phyloP scores from a whole-genome alignment of 2,797 vertebrate genomes.

The Sebastes variabilis region DNA sequence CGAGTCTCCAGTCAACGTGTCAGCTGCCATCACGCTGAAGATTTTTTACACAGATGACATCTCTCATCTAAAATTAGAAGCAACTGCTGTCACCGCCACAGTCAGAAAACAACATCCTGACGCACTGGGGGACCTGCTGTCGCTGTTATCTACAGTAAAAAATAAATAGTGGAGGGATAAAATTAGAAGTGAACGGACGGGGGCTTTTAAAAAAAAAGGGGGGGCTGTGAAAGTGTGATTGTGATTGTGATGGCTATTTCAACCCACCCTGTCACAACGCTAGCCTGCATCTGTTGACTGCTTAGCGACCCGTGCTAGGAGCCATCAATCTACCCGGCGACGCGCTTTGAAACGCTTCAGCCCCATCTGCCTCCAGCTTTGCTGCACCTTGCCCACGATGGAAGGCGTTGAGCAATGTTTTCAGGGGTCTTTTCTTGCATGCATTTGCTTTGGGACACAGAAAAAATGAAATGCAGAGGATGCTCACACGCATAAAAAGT shows the following conservation, averaged over 20 bases:
- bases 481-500: background rate
- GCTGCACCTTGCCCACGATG: conserved; percentile 28
- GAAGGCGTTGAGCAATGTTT: conserved; percentile 18
- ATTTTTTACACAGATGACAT: conserved; percentile 10
- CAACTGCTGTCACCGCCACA: conserved; percentile 13
- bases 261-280: conserved; percentile 46
- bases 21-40: conserved; percentile 30
- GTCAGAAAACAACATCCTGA: conserved; percentile 29
- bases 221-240: background rate
- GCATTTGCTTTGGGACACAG: conserved; percentile 2
- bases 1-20: conserved; percentile 45
- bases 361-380: conserved; percentile 50
- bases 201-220: background rate
- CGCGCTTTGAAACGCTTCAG: conserved; percentile 34
- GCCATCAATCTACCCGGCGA: conserved; percentile 59
- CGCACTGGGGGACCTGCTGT: conserved; percentile 32
- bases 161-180: conserved; percentile 26
- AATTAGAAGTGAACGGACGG: conserved; percentile 34
- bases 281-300: conserved; percentile 59
- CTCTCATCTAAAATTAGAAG: conserved; percentile 58
- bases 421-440: background rate
- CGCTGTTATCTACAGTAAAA: conserved; percentile 20
- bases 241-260: conserved; percentile 23
- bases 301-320: conserved; percentile 44
- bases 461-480: background rate